Percentiles rank a stretch among this genome's conserved stretches.
Evolutionary conservation across 1,140 invertebrate species (phyloP).

Genomic region (Drosophila pseudoananassae): DNA sequence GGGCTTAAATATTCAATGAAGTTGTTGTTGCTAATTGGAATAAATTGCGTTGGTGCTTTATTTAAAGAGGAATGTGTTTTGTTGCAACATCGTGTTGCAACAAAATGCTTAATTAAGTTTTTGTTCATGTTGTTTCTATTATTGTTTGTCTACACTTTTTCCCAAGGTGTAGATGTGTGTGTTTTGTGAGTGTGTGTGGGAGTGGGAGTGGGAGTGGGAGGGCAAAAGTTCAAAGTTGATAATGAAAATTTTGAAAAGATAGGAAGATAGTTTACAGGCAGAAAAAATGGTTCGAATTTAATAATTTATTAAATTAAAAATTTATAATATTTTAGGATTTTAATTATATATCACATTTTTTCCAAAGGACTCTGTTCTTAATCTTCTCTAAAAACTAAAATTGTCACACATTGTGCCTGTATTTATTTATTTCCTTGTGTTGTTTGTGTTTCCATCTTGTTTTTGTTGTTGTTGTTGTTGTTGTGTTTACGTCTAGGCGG

Average conservation of each 20-base stretch:
- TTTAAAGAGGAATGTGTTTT: slow-evolving; percentile 57
- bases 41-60: slow-evolving; percentile 67
- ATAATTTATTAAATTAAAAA: neutral
- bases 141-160: slow-evolving; percentile 21
- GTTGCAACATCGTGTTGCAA: slow-evolving; percentile 34
- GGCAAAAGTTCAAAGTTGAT: slow-evolving; percentile 20
- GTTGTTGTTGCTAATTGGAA: slow-evolving; percentile 60
- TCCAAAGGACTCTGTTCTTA: slow-evolving; percentile 20
- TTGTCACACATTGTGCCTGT: slow-evolving; percentile 23
- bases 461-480: neutral
- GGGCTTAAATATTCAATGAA: slow-evolving; percentile 13
- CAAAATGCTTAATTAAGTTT: slow-evolving; percentile 73
- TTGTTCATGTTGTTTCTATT: slow-evolving; percentile 27
- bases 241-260: slow-evolving; percentile 25
- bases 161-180: slow-evolving; percentile 3
- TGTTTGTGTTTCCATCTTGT: slow-evolving; percentile 1
- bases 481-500: neutral
- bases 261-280: neutral
- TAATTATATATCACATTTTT: neutral
- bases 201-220: slow-evolving; percentile 1
- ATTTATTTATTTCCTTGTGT: slow-evolving; percentile 8
- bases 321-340: neutral
- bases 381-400: slow-evolving; percentile 44
- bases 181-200: slow-evolving; percentile 4
- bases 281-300: neutral